phyloP scores from a whole-genome alignment of 2,797 vertebrate species.

The Leuciscus waleckii region DNA sequence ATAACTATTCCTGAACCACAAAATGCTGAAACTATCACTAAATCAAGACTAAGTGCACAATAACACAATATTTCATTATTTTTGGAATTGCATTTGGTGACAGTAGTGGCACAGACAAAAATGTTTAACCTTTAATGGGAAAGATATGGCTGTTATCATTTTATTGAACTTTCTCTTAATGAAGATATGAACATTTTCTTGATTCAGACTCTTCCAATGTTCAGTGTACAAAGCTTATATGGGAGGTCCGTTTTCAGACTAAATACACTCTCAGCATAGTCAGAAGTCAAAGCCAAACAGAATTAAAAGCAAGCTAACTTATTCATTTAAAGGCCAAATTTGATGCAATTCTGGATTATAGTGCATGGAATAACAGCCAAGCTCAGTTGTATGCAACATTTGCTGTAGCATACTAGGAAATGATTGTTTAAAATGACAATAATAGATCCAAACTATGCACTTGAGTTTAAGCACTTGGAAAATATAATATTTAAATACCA shows the following conservation, averaged over 20 bases:
- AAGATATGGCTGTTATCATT: too few relatives aligned
- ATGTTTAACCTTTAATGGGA: too few relatives aligned
- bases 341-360: neutral
- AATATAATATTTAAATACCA: neutral
- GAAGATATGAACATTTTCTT: too few relatives aligned
- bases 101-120: too few relatives aligned
- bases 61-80: too few relatives aligned
- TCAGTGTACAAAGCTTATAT: too few relatives aligned
- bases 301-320: neutral
- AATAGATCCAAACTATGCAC: neutral
- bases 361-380: conserved; percentile 8
- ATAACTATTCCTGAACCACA: too few relatives aligned
- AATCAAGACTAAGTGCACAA: too few relatives aligned
- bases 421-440: neutral
- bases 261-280: neutral
- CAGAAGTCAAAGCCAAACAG: neutral
- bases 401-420: neutral
- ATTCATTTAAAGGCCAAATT: neutral
- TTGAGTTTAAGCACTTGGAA: neutral
- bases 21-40: too few relatives aligned
- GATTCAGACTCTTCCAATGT: too few relatives aligned
- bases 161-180: too few relatives aligned
- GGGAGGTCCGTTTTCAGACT: conserved; percentile 14
- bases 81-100: too few relatives aligned
- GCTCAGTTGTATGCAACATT: neutral